These are phyloP conservation scores for Dipus sagitta DNA, from an alignment of 2,797 vertebrate genomes.

Conservation along the genomic window DNA sequence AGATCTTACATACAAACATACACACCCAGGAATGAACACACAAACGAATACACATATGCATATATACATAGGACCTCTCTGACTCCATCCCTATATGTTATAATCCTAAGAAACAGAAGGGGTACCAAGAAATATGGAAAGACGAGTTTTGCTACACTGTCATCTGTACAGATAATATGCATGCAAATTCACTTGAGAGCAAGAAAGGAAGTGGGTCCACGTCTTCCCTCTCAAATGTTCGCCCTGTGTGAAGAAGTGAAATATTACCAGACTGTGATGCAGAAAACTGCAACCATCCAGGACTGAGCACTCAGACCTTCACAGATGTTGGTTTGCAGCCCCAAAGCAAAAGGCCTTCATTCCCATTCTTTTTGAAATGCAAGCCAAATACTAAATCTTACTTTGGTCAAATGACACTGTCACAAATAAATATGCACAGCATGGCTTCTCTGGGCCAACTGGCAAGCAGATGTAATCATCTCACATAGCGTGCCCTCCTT, in stretches of 20 bases:
- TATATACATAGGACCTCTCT: background rate
- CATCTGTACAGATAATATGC: background rate
- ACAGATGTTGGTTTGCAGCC: background rate
- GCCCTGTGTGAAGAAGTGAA: background rate
- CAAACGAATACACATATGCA: background rate
- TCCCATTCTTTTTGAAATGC: background rate
- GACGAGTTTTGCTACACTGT: background rate
- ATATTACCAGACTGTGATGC: background rate
- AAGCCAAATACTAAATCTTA: conserved; percentile 71
- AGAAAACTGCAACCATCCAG: background rate
- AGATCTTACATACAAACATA: background rate
- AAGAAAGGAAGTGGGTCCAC: background rate
- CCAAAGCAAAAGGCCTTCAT: conserved; percentile 42
- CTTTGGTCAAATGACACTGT: conserved; percentile 45
- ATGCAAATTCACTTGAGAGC: background rate
- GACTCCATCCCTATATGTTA: background rate
- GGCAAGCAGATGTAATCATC: conserved; percentile 56
- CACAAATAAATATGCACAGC: conserved; percentile 73
- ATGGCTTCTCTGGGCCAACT: conserved; percentile 72
- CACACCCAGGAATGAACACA: background rate
- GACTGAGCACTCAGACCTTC: background rate
- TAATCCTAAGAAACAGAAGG: conserved; percentile 16
- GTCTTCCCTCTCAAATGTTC: background rate
- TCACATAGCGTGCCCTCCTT: conserved; percentile 53
- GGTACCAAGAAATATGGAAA: conserved; percentile 11